Evolutionary conservation across 2,113 vertebrate genomes (phyloP).

Genomic region (Centropus unirufus): DNA sequence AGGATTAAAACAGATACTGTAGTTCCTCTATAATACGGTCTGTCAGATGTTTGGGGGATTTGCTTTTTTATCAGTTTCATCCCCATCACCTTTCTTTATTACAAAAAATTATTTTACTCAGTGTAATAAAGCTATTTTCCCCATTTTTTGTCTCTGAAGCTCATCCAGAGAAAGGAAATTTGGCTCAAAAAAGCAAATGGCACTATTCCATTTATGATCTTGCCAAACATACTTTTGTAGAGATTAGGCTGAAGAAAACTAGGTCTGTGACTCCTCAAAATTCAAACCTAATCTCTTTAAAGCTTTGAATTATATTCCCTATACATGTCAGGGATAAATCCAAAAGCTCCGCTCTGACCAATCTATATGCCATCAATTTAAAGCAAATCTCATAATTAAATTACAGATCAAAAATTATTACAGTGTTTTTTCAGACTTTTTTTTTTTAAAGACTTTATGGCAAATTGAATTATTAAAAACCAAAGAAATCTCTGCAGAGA

Average conservation of each 20-base stretch:
- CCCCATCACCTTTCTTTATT: neutral
- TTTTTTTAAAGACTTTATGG: neutral
- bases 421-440: neutral
- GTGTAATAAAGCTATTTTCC: neutral
- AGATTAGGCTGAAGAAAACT: neutral
- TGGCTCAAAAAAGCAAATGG: neutral
- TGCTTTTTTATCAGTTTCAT: neutral
- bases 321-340: neutral
- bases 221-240: neutral
- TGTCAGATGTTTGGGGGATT: neutral
- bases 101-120: neutral
- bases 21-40: neutral
- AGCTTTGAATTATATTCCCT: neutral
- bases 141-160: neutral
- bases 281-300: neutral
- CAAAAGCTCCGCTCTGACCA: neutral
- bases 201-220: neutral
- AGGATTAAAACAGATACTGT: neutral
- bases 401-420: neutral
- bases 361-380: neutral
- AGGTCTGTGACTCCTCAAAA: neutral
- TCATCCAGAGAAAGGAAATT: neutral
- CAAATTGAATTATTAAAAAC: neutral
- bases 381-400: neutral
- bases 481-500: neutral